These are phyloP conservation scores for Neoseiulus cucumeris DNA, from an alignment of 1,140 invertebrate genomes.

Conservation along the genomic window DNA sequence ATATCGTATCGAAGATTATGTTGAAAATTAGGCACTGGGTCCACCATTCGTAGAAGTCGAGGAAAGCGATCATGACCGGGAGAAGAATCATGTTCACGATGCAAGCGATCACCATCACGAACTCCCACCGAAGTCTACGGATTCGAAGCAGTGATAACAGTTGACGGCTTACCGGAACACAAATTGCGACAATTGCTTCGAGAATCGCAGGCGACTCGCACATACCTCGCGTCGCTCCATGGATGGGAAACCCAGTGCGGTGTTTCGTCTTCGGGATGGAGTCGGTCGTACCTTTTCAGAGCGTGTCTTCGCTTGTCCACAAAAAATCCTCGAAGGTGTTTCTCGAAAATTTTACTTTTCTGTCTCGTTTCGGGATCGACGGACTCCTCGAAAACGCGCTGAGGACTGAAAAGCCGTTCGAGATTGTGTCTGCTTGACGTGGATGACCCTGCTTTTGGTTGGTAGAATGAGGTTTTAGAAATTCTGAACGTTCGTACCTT, in stretches of 20 bases:
- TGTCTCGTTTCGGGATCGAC: not conserved
- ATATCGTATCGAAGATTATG: not conserved
- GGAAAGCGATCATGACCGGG: constrained; percentile 4
- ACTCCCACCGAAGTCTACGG: not conserved
- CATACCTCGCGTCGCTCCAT: not conserved
- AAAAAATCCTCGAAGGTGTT: not conserved
- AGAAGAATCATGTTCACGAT: not conserved
- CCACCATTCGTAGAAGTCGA: constrained; percentile 1
- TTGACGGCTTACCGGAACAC: too few species aligned
- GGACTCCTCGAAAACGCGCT: not conserved
- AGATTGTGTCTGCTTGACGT: not conserved
- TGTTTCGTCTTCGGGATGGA: not conserved
- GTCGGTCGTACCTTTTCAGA: not conserved
- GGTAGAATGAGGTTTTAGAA: too few species aligned
- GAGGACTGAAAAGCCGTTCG: not conserved
- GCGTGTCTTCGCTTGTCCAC: constrained; percentile 1
- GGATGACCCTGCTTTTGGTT: too few species aligned
- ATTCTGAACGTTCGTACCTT: too few species aligned
- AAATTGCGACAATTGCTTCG: too few species aligned
- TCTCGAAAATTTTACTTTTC: not conserved
- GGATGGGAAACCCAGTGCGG: not conserved
- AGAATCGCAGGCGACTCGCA: not conserved
- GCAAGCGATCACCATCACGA: constrained; percentile 1
- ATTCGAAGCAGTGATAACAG: too few species aligned
- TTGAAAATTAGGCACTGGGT: not conserved